These are phyloP conservation scores for Drosophila mimetica DNA, from an alignment of 2,888 invertebrate species.

Conservation along the genomic window DNA sequence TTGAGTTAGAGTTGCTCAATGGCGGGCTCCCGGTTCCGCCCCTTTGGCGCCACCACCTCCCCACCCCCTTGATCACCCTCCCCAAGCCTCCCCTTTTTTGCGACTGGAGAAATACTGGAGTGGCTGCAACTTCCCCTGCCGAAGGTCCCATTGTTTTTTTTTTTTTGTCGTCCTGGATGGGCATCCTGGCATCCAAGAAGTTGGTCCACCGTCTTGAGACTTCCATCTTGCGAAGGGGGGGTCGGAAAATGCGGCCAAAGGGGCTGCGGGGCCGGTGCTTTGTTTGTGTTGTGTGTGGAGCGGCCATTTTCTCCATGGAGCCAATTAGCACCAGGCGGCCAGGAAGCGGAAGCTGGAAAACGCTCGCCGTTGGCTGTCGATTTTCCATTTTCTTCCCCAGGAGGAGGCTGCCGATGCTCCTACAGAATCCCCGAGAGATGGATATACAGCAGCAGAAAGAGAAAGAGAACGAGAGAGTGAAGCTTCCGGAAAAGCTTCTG, in stretches of 20 bases:
- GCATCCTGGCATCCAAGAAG: slow-evolving; percentile 32
- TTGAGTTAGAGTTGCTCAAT: slow-evolving; percentile 82
- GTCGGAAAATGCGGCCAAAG: slow-evolving; percentile 12
- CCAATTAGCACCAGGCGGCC: slow-evolving; percentile 80
- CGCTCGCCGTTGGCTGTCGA: slow-evolving; percentile 15
- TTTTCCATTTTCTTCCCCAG: slow-evolving; percentile 41
- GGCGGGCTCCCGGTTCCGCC: slow-evolving; percentile 58
- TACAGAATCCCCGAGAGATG: slow-evolving; percentile 55
- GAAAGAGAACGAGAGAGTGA: slow-evolving; percentile 5
- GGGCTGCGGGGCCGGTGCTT: slow-evolving; percentile 6
- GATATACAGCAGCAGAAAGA: slow-evolving; percentile 8
- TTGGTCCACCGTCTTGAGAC: slow-evolving; percentile 38
- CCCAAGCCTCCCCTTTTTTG: background rate
- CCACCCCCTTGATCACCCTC: background rate
- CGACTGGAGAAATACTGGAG: slow-evolving; percentile 34
- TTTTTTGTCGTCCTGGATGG: background rate
- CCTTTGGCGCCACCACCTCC: slow-evolving; percentile 28
- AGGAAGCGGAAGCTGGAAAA: slow-evolving; percentile 56
- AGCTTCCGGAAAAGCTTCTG: slow-evolving; percentile 41
- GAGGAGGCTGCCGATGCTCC: slow-evolving; percentile 35
- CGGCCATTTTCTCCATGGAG: slow-evolving; percentile 83
- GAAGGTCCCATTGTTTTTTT: background rate
- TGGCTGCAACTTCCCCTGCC: slow-evolving; percentile 34
- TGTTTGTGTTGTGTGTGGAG: slow-evolving; percentile 49
- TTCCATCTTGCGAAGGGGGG: slow-evolving; percentile 31